Evolutionary conservation across 2,888 invertebrate genomes (phyloP), one percentile per base, ranked within the genome.

Genomic region (Agonum fuliginosum): DNA sequence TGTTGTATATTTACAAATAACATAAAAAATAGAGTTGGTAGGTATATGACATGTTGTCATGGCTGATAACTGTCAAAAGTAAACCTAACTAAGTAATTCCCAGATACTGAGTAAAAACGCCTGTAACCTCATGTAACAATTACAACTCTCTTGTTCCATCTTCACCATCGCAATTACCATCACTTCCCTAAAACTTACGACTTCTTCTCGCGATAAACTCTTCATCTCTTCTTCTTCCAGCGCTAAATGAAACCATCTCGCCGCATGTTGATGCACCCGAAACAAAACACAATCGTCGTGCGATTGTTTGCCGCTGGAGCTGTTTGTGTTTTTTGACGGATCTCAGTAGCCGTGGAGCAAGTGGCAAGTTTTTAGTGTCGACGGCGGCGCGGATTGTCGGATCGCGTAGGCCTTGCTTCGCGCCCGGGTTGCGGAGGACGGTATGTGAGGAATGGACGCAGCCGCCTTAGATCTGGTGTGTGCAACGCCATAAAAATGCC

Each of bases 401-500:
- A 14, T 27, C 10, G 4, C 12, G 30, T 62, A 24, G 30, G 62
- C 62, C 54, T 54, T 10, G 77, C 51, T 27, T 71, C 71, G 58
- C 62, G 54, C 54, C 58, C 58, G 30, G 3, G 30, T 30, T 14
- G 43, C 43, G 80, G 82, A 17, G 12, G 5, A 30, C 43, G 80
- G 82, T 81, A 83, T 81, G 81, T 81, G 69, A 81, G 80, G 84
- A 84, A 85, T 84, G 83, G 82, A 81, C 80, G 78, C 79, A 84
- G 85, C 84, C 85, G 85, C 85, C 85, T 84, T 80, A 80, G 81
- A 82, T 84, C 82, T 83, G 82, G 85, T 85, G 84, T 83, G 83
- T 80, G 82, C 81, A 84, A 84, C 84, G 84, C 85, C 84, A 85
- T 86, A 85, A 85, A 86, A 86, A 86, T 86, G 85, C 85, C 84